Evolutionary conservation across 2,113 vertebrate genomes (phyloP), one percentile per base, ranked within the genome.

Genomic region (Phalacrocorax brasilianus): DNA sequence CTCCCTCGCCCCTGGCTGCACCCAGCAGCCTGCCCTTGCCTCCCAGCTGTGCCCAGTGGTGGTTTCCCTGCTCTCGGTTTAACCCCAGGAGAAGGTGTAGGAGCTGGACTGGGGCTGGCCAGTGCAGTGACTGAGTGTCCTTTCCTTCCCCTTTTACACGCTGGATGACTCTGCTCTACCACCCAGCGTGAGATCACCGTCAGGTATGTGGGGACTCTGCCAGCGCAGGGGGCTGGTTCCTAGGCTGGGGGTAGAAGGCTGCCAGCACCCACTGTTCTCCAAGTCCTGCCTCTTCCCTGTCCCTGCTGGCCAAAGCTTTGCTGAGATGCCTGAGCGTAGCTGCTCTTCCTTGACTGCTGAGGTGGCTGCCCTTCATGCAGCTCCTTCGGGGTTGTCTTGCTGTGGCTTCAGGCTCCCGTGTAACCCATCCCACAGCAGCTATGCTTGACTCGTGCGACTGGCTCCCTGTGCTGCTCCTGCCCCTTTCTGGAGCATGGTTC

Each of bases 121-220:
- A 1, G 35, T 9, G n/a, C 40, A 35, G 70, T 97, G 95, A 97
- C 87, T 21, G 40, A 3, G 14, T 91, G 63, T 95, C 70, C 83
- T 96, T 97, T 91, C 75, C 92, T 65, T 97, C 80, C 78, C n/a
- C n/a, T 28, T 42, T 14, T 62, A 58, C 30, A 7, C 1, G 1
- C 59, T 3, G 88, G 89, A 91, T 91, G 97, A 86, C 94, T 82
- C 86, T 33, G 82, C 93, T 91, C 49, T 72, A 45, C 98, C 96
- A 24, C 97, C 93, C 98, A 99, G 99, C 98, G 99, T 30, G 98
- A 99, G 98, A 99, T 99, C 97, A 99, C 98, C 24, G 98, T 99
- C 98, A 99, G 99, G 99, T 99, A 99, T 1, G 98, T 93, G 66
- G 72, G 55, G 35, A 59, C 89, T 5, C 35, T 35, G 7, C 9